Base-by-base conservation (phyloP, 2,888 invertebrate species). In the Dolichomitus sp. region DNA sequence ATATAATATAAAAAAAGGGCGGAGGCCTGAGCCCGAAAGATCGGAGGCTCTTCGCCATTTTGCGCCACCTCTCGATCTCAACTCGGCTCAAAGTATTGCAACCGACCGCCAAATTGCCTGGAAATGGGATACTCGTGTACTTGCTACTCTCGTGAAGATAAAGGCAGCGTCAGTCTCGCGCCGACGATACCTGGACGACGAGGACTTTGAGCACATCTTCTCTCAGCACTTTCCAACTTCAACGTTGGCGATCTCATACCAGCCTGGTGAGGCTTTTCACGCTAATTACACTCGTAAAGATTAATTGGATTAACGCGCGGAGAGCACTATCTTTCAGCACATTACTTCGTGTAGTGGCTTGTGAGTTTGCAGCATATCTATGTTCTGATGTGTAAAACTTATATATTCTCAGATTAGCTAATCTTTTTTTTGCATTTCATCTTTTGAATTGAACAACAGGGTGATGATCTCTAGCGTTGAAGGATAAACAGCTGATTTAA, bases 51-150 rank as follows among this genome's bases (percentile, higher is more conserved):
- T 42, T 68, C 27, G 75, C 66, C 57, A 42, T 59, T 52, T 57
- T 66, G 19, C 19, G 45, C 37, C 63, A 59, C 54, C 52, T 65
- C 54, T 52, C 74, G 59, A 72, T 61, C 33, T 37, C 65, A 73
- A 50, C 79, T 66, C 50, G 70, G 65, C 27, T 61, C 63, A 76
- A 85, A 85, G 84, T 83, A 83, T 82, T 83, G 80, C 79, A 72
- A 80, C 72, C 77, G 78, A 85, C 78, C 80, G 88, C 87, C 89
- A 89, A 92, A 92, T 89, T 90, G 89, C 90, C 76, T 87, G 88
- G 90, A 91, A 92, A 92, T 92, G 92, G 92, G 90, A 92, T 91
- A 92, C 88, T 81, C 92, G 89, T 92, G 92, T 92, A 91, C 89
- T 88, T 80, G 92, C 90, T 91, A 91, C 92, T 90, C 91, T 82